Evolutionary conservation across 1,140 invertebrate species (phyloP), one percentile per base, ranked within the genome.

Genomic region (Popillia japonica): DNA sequence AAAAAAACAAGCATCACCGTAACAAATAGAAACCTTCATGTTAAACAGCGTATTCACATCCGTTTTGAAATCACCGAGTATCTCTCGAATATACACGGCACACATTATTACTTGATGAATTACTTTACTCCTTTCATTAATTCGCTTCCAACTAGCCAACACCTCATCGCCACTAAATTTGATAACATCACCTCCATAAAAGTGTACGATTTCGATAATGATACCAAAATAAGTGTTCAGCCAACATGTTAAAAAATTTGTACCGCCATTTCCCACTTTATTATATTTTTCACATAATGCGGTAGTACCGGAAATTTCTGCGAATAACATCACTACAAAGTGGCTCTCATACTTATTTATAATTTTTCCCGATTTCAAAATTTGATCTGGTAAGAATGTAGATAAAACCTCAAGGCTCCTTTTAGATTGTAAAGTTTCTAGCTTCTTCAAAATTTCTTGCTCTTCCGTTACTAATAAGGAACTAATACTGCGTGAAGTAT

Each of bases 151-250:
- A 79, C 91, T 87, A 4, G 91, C 91, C 41, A 92, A 87, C 81
- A 92, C 91, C 22, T 91, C 90, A 81, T 92, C 90, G 0, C 90
- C 90, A 6, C 90, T 90, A 83, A 91, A 91, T 83, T 92, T 91
- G 0, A 91, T 80, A 14, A 92, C 86, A 80, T 92, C 91, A 0
- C 91, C 91, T 9, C 89, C 87, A 64, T 90, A 90, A 3, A 87
- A 88, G 4, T 91, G 83, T 78, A 92, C 91, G 78, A 91, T 90
- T 80, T 92, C 90, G 0, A 92, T 89, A 88, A 92, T 91, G 3
- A 89, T 87, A 0, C 91, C 91, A 77, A 92, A 90, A 78, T 91
- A 92, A 3, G 87, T 88, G 81, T 92, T 92, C 6, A 92, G 83
- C 0, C 88, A 91, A 75, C 90, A 88, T 0, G 90, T 91, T n/a